phyloP scores from a whole-genome alignment of 53 echinoderm and acorn worm genomes.

The Holothuria leucospilota region DNA sequence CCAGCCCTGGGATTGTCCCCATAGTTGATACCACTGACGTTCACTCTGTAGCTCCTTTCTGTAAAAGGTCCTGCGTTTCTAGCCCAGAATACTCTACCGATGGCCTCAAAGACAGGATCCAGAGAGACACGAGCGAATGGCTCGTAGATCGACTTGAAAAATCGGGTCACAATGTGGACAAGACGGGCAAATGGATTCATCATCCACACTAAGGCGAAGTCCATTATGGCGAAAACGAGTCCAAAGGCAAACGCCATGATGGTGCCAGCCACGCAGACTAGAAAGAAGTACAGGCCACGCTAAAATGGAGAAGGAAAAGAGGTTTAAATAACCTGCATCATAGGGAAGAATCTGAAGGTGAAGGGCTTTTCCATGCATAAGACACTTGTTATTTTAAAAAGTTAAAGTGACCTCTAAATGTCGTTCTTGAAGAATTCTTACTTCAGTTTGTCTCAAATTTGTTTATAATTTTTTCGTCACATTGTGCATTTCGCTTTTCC shows the following conservation, averaged over 20 bases:
- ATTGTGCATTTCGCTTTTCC: too few species aligned
- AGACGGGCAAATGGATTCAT: slow-evolving; percentile 48
- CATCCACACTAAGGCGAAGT: slow-evolving; percentile 51
- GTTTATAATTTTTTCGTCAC: too few species aligned
- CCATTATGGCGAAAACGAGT: slow-evolving; percentile 61
- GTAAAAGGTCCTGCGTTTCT: slow-evolving; percentile 18
- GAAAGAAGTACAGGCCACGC: slow-evolving; percentile 56
- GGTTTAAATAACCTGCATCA: too few species aligned
- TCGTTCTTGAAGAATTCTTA: too few species aligned
- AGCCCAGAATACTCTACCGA: slow-evolving; percentile 8
- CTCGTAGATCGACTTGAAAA: neutral
- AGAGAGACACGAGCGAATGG: slow-evolving; percentile 4
- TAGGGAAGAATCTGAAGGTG: too few species aligned
- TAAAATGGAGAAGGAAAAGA: slow-evolving; percentile 4
- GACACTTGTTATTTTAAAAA: too few species aligned
- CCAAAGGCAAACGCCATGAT: slow-evolving; percentile 61
- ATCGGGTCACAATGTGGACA: neutral
- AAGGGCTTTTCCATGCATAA: too few species aligned
- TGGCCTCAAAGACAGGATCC: slow-evolving; percentile 47
- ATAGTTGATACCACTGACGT: slow-evolving; percentile 5
- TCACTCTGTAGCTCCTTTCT: slow-evolving; percentile 17
- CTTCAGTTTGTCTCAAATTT: too few species aligned
- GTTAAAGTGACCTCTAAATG: too few species aligned
- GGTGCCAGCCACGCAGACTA: slow-evolving; percentile 54
- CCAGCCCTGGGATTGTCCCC: too few species aligned